A percentile compares a stretch with the other conserved stretches of the same genome.
phyloP scores from a whole-genome alignment of 2,113 vertebrate species.

The Cinclus mexicanus region DNA sequence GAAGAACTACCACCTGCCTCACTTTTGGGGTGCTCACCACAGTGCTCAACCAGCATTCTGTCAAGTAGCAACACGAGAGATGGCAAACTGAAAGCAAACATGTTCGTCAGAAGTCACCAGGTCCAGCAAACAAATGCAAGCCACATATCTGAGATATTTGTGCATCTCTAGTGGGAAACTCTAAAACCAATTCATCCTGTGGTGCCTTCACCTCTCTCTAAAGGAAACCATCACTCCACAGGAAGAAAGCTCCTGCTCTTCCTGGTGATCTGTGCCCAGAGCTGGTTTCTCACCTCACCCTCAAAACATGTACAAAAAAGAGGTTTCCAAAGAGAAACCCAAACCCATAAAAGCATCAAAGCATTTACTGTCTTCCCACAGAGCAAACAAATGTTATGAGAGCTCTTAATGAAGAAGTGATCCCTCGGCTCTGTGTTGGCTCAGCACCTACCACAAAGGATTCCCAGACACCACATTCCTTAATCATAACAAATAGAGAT shows the following conservation, averaged over 20 bases:
- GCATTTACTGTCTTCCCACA: not conserved
- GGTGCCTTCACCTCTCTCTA: no score
- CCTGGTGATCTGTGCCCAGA: not conserved
- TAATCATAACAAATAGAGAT: not conserved
- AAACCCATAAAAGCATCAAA: not conserved
- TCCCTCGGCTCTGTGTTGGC: not conserved
- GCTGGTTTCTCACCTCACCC: not conserved
- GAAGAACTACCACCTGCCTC: not conserved
- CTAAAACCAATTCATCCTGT: not conserved
- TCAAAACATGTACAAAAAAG: not conserved
- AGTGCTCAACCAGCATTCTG: not conserved
- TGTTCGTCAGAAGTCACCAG: not conserved
- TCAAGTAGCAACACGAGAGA: not conserved
- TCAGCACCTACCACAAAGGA: not conserved
- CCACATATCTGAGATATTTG: accelerated
- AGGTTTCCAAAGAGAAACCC: not conserved
- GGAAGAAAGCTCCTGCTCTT: not conserved
- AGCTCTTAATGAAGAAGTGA: not conserved
- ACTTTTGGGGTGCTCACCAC: not conserved
- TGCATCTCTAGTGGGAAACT: not conserved
- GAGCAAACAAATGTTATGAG: not conserved
- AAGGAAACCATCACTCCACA: not conserved
- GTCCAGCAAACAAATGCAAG: not conserved
- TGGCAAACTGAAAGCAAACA: not conserved
- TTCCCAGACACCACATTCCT: not conserved